Base-by-base conservation (phyloP, 2,888 invertebrate species). In the Drosophila rubida region DNA sequence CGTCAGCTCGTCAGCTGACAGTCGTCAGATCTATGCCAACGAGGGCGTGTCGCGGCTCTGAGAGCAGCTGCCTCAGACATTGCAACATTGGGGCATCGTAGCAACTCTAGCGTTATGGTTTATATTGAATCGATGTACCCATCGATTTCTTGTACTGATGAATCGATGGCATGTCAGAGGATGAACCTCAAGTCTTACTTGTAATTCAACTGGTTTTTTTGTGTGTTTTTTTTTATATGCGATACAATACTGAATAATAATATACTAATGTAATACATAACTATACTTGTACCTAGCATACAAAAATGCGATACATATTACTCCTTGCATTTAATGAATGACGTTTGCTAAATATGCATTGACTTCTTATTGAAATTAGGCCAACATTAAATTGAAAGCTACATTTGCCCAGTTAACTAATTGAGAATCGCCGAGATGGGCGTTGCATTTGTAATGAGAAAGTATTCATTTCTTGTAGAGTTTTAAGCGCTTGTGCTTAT, bases 31-130 rank as follows among this genome's bases (percentile, higher is more conserved):
- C 25, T 89, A 90, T 78, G 80, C 74, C 19, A 90, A 90, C 50
- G 90, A 90, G 61, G 88, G 83, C 9, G 59, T 90, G 5, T 90
- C 90, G 1, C 76, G 90, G 30, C 83, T 90, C 14, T 90, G 75
- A 69, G 14, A 19, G 25, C 16, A 14, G 32, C 30, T 30, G 30
- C 30, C 30, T 4, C 11, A 39, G n/a, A n/a, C n/a, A n/a, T n/a
- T n/a, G n/a, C n/a, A n/a, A n/a, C n/a, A n/a, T n/a, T 19, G 19
- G 19, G 19, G 19, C 25, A 25, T 8, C 4, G 13, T 45, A 48
- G 44, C 30, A 46, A 8, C 14, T 32, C 9, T 59, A 46, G 50
- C 32, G 53, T 48, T 58, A 64, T 63, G 39, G 37, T 41, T 50
- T 69, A 11, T 39, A 61, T 61, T 39, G 37, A 55, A 61, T 46